Percentiles rank a stretch among this genome's conserved stretches.
Evolutionary conservation across 2,888 invertebrate species (phyloP).

Genomic region (Adineta ricciae): DNA sequence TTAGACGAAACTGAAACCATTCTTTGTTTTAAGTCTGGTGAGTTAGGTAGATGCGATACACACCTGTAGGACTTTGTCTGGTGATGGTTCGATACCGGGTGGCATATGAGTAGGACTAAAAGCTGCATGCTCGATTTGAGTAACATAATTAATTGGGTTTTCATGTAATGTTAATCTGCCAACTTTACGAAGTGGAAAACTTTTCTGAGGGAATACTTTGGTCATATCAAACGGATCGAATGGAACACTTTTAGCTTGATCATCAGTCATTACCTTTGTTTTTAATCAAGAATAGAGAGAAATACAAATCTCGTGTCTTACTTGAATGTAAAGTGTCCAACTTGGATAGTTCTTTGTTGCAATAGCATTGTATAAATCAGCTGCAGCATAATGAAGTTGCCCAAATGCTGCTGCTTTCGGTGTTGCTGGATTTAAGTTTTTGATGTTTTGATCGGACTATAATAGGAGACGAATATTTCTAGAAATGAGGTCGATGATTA

Average conservation of each 20-base stretch:
- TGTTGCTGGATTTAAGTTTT: constrained; percentile 62
- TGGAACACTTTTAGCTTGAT: constrained; percentile 66
- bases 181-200: constrained; percentile 75
- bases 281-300: no score
- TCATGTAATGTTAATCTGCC: constrained; percentile 74
- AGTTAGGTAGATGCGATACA: constrained; percentile 53
- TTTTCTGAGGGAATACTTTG: constrained; percentile 77
- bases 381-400: constrained; percentile 78
- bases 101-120: constrained; percentile 79
- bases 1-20: no score
- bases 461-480: constrained; percentile 33
- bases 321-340: constrained; percentile 67
- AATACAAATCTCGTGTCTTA: constrained; percentile 42
- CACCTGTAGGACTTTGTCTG: constrained; percentile 75
- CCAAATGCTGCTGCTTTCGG: constrained; percentile 62
- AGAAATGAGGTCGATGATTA: no score
- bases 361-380: constrained; percentile 81
- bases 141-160: constrained; percentile 83
- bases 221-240: constrained; percentile 89
- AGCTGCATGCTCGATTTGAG: constrained; percentile 82
- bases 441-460: constrained; percentile 76
- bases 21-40: no score
- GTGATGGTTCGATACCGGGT: constrained; percentile 83
- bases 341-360: constrained; percentile 57
- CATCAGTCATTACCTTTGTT: constrained; percentile 64